A percentile compares a stretch with the other conserved stretches of the same genome.
Conservation (phyloP, 1,140 invertebrate species). For the Drosophila hydei region DNA sequence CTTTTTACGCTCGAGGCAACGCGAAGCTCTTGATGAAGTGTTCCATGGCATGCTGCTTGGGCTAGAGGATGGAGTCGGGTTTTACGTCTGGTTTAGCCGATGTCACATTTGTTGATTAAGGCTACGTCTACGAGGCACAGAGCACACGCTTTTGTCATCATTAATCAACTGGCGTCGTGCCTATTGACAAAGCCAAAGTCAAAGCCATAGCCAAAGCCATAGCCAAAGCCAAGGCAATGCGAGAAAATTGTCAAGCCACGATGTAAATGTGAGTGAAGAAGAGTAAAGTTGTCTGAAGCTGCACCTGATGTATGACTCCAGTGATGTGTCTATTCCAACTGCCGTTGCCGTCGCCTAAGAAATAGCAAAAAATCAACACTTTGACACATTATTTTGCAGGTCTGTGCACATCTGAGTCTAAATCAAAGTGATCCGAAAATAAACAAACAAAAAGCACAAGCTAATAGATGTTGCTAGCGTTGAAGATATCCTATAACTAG, state of each 20-base stretch:
- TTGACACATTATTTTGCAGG: conserved; percentile 75
- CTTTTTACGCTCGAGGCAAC: conserved; percentile 60
- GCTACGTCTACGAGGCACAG: conserved; percentile 23
- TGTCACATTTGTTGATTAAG: conserved; percentile 76
- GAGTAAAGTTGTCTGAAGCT: conserved; percentile 3
- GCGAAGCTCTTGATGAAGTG: conserved; percentile 56
- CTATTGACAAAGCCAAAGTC: conserved; percentile 64
- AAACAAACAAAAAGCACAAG: neutral
- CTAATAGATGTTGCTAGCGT: neutral
- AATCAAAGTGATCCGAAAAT: conserved; percentile 47
- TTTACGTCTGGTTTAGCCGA: conserved; percentile 45
- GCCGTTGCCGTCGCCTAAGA: conserved; percentile 46
- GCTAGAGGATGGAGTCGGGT: conserved; percentile 1
- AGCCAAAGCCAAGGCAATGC: conserved; percentile 49
- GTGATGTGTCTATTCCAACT: conserved; percentile 16
- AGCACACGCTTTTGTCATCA: conserved; percentile 71
- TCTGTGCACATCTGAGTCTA: conserved; percentile 72
- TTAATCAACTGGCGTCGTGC: conserved; percentile 73
- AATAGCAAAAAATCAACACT: conserved; percentile 65
- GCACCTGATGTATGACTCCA: conserved; percentile 16
- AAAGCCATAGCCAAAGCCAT: conserved; percentile 16
- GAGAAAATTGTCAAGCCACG: conserved; percentile 56
- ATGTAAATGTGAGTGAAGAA: conserved; percentile 21
- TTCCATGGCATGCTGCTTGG: neutral
- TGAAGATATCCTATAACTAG: neutral